Conservation (phyloP, 2,797 vertebrate genomes). For the Lophura swinhoii region DNA sequence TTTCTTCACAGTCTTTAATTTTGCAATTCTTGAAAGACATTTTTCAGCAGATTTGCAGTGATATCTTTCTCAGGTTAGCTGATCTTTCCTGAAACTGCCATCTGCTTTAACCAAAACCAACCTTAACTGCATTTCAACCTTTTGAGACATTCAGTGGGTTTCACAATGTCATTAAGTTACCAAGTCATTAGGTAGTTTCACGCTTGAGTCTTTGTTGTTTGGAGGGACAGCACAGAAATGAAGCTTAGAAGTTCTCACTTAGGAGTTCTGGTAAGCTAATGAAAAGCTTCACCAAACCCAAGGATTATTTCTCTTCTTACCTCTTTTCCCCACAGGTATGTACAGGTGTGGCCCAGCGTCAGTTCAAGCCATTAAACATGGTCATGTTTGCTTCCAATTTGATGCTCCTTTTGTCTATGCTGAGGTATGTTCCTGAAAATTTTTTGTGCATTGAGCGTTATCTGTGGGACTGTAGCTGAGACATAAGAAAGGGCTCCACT, state of each 20-base stretch:
- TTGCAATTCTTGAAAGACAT: background rate
- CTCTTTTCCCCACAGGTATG: constrained; percentile 79
- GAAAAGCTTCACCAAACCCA: background rate
- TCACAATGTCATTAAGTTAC: background rate
- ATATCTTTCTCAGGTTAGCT: background rate
- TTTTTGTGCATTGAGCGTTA: background rate
- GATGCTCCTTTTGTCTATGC: constrained; percentile 94
- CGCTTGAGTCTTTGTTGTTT: background rate
- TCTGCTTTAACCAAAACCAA: background rate
- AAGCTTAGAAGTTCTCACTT: background rate
- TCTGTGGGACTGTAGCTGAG: background rate
- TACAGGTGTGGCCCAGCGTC: constrained; percentile 96
- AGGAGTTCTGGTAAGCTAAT: background rate
- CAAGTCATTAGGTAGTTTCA: background rate
- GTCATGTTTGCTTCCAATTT: constrained; percentile 91
- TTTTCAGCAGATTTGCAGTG: background rate
- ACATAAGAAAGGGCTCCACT: background rate
- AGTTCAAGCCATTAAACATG: constrained; percentile 93
- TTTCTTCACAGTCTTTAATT: background rate
- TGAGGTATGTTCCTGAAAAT: constrained; percentile 81
- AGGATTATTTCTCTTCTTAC: background rate
- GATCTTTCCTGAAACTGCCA: background rate
- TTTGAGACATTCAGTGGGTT: background rate
- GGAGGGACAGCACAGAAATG: background rate
- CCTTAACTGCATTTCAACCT: background rate